Evolutionary conservation across 2,888 invertebrate species (phyloP).

Genomic region (Blera fallax): DNA sequence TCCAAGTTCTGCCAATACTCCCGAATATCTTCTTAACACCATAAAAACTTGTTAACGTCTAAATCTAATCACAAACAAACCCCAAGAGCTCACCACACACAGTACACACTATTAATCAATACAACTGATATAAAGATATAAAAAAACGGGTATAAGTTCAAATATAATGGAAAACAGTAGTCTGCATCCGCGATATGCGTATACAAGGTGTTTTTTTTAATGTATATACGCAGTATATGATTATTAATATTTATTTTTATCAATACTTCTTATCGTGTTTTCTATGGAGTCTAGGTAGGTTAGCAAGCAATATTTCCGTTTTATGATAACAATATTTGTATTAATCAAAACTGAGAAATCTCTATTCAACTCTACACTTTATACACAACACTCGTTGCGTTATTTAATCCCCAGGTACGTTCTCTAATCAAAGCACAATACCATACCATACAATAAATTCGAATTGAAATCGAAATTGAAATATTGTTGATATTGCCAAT

Average conservation of each 20-base stretch:
- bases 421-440: not conserved
- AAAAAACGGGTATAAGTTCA: conserved; percentile 35
- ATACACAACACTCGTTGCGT: not conserved
- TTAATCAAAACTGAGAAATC: conserved; percentile 63
- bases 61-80: conserved; percentile 64
- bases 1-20: conserved; percentile 37
- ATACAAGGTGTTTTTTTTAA: conserved; percentile 40
- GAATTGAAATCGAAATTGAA: conserved; percentile 17
- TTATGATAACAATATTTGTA: conserved; percentile 65
- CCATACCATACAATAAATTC: not conserved
- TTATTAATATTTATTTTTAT: conserved; percentile 58
- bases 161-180: conserved; percentile 67
- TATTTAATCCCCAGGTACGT: conserved; percentile 3
- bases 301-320: conserved; percentile 55
- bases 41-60: conserved; percentile 62
- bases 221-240: conserved; percentile 27
- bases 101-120: conserved; percentile 43
- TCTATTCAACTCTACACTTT: conserved; percentile 39
- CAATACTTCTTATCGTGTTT: conserved; percentile 58
- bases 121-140: conserved; percentile 54
- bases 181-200: conserved; percentile 45
- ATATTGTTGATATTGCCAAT: conserved; percentile 39
- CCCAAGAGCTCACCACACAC: conserved; percentile 40
- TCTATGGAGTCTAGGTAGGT: conserved; percentile 31
- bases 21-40: conserved; percentile 44